Evolutionary conservation across 2,113 vertebrate species (phyloP).

Genomic region (Hipposideros armiger): DNA sequence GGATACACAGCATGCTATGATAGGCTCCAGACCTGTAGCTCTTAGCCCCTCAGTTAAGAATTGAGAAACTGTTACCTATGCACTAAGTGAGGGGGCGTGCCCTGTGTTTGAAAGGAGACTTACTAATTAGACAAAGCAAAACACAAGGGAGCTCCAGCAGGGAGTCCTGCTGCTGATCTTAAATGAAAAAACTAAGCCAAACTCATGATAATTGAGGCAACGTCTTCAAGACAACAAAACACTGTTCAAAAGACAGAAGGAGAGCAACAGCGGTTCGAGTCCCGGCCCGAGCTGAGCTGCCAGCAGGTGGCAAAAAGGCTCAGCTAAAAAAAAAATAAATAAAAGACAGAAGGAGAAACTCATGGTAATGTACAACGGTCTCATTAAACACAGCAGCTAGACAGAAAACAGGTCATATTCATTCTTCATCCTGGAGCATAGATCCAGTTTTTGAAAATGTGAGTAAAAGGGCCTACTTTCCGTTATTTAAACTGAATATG

Average conservation of each 20-base stretch:
- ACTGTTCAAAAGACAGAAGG: background rate
- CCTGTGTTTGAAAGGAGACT: conserved; percentile 1
- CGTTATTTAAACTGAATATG: conserved; percentile 27
- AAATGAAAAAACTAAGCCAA: conserved; percentile 45
- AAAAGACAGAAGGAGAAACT: background rate
- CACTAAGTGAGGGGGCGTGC: background rate
- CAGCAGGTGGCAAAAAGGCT: too few relatives aligned
- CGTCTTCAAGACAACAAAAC: conserved; percentile 8
- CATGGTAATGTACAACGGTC: background rate
- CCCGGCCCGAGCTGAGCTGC: too few relatives aligned
- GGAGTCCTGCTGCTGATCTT: conserved; percentile 2
- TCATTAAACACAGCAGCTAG: conserved; percentile 17
- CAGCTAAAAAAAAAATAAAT: too few relatives aligned
- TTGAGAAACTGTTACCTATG: background rate
- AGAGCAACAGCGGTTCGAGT: background rate
- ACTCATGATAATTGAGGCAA: background rate
- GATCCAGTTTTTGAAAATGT: conserved; percentile 37
- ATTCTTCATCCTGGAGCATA: conserved; percentile 30
- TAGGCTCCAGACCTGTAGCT: background rate
- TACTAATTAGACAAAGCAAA: conserved; percentile 46
- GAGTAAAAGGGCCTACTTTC: background rate
- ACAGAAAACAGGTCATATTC: background rate
- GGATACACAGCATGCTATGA: background rate
- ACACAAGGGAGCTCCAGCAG: background rate
- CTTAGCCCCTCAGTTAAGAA: background rate